Conservation (phyloP, 2,113 vertebrate genomes). For the Nipponia nippon region DNA sequence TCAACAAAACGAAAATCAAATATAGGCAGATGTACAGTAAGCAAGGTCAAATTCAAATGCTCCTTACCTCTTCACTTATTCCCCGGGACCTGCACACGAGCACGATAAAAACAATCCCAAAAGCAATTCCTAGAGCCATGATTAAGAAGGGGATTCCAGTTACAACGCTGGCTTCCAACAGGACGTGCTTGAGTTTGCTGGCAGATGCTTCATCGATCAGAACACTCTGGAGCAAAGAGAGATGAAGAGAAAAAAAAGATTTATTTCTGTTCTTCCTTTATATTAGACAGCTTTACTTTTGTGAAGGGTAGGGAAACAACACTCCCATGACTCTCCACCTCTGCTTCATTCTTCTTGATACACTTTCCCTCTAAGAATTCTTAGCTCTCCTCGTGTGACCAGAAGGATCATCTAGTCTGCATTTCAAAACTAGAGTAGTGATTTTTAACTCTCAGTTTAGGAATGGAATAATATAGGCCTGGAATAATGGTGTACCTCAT, state of each 20-base stretch:
- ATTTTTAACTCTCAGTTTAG: background rate
- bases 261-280: background rate
- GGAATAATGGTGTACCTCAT: background rate
- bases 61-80: conserved; percentile 80
- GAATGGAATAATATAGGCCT: background rate
- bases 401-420: background rate
- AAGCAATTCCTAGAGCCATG: conserved; percentile 82
- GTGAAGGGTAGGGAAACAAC: background rate
- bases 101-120: conserved; percentile 82
- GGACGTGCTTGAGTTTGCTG: conserved; percentile 67
- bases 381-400: background rate
- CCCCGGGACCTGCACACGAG: conserved; percentile 78
- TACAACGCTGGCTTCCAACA: conserved; percentile 72
- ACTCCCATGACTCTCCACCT: background rate
- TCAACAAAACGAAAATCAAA: background rate
- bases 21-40: background rate
- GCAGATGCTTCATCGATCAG: conserved; percentile 83
- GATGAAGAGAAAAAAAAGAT: background rate
- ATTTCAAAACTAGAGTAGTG: background rate
- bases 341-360: background rate
- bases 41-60: background rate
- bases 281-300: background rate
- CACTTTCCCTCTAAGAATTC: background rate
- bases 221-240: conserved; percentile 76
- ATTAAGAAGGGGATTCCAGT: conserved; percentile 88